These are phyloP conservation scores for Periophthalmodon schlosseri DNA, from an alignment of 2,113 vertebrate species.

Conservation along the genomic window DNA sequence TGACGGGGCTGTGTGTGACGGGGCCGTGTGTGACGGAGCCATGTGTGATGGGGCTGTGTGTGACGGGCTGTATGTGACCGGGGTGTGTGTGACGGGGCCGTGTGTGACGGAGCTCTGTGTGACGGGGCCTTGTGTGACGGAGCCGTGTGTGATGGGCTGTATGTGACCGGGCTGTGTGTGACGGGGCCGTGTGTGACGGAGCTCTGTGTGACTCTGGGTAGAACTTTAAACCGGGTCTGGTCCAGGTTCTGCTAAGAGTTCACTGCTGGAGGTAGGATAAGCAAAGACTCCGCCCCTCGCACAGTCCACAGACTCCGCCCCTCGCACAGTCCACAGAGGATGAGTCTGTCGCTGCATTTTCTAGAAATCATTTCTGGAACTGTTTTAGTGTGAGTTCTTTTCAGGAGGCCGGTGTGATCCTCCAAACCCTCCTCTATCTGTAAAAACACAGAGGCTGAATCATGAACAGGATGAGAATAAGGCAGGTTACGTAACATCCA, in stretches of 20 bases:
- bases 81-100: no score
- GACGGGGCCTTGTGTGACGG: no score
- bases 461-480: not conserved
- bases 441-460: not conserved
- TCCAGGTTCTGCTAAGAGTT: conserved; percentile 9
- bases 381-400: not conserved
- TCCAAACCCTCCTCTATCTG: not conserved
- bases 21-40: no score
- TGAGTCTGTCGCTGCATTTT: not conserved
- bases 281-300: not conserved
- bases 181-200: no score
- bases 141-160: no score
- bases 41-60: no score
- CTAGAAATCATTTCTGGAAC: not conserved
- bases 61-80: no score
- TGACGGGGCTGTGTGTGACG: no score
- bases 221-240: not conserved
- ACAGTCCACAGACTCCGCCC: not conserved
- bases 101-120: no score
- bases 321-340: not conserved
- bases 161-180: no score
- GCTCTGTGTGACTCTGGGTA: not conserved
- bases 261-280: not conserved
- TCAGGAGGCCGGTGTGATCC: not conserved
- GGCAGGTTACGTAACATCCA: not conserved